These are phyloP conservation scores for Halcyon smyrnensis DNA, from an alignment of 2,797 vertebrate genomes.

Conservation along the genomic window DNA sequence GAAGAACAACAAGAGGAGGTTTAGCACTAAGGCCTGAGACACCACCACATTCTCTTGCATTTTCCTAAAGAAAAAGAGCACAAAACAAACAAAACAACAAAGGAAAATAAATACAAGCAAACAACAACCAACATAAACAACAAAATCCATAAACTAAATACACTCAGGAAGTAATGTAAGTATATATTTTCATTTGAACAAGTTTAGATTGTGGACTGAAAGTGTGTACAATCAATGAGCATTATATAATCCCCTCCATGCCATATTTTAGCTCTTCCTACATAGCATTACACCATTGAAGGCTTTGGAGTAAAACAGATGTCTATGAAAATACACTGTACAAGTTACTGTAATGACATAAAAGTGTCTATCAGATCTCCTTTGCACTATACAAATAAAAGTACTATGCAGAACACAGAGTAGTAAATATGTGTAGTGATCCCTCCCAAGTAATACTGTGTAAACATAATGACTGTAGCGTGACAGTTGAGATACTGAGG, in stretches of 20 bases:
- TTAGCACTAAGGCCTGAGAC: slow-evolving; percentile 79
- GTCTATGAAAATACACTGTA: neutral
- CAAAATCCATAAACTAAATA: neutral
- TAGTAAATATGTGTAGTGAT: neutral
- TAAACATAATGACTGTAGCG: neutral
- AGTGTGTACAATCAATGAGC: neutral
- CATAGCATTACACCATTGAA: neutral
- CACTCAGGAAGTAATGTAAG: neutral
- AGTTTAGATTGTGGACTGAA: neutral
- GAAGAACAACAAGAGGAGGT: slow-evolving; percentile 76
- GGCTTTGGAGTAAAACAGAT: neutral
- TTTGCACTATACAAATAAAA: neutral
- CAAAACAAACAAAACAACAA: neutral
- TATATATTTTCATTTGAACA: neutral
- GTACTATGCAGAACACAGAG: neutral
- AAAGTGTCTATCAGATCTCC: neutral
- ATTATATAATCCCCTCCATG: neutral
- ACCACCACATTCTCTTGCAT: slow-evolving; percentile 95
- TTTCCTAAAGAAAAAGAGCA: slow-evolving; percentile 82
- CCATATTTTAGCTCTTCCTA: neutral
- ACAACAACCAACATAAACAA: neutral
- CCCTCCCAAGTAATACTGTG: neutral
- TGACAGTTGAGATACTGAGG: neutral
- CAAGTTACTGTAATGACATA: neutral
- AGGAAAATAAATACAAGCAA: neutral